Conservation (phyloP, 2,888 invertebrate genomes). For the Campopleginae sp. region DNA sequence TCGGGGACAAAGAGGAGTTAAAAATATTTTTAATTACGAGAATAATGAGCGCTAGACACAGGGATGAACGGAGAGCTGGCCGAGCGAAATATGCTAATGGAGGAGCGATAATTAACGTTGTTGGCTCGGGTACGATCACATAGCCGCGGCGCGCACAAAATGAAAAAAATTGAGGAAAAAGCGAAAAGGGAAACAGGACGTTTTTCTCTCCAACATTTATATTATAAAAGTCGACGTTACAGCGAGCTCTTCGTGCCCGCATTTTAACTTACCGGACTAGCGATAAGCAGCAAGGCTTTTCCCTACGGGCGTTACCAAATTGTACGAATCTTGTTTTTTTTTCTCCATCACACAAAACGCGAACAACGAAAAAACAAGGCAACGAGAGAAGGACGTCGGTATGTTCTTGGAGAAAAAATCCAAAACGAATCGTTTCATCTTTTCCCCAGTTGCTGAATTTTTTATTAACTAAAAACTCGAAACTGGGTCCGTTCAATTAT, state of each 20-base stretch:
- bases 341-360: no score
- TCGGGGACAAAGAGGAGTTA: conserved; percentile 14
- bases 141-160: conserved; percentile 15
- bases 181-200: conserved; percentile 14
- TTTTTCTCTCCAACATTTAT: conserved; percentile 34
- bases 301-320: conserved; percentile 49
- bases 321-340: conserved; percentile 41
- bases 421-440: not conserved
- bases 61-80: conserved; percentile 36
- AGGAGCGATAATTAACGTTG: conserved; percentile 68
- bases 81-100: conserved; percentile 69
- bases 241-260: conserved; percentile 24
- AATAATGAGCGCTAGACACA: conserved; percentile 61
- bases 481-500: conserved; percentile 13
- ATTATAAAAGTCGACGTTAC: conserved; percentile 34
- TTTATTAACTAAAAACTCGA: conserved; percentile 10
- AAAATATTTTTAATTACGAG: conserved; percentile 70
- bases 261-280: conserved; percentile 37
- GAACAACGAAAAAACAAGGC: no score
- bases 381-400: not conserved
- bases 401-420: not conserved
- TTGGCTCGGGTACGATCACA: conserved; percentile 50
- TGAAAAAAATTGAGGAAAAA: conserved; percentile 53
- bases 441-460: not conserved
- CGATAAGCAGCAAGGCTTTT: conserved; percentile 48